Base-by-base conservation (phyloP, 2,797 vertebrate species). In the Sebastes diaconus region DNA sequence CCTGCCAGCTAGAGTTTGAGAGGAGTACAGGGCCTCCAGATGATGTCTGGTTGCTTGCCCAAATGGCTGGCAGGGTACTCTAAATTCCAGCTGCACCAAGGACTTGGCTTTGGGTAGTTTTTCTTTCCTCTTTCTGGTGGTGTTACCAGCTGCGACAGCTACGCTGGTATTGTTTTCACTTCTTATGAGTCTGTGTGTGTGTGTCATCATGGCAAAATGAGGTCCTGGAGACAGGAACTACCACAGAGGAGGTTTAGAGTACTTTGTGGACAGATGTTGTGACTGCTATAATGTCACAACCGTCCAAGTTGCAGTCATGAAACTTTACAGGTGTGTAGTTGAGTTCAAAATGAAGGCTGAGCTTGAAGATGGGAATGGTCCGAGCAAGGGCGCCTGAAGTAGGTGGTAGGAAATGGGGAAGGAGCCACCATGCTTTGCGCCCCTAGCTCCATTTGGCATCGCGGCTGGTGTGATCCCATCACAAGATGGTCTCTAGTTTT, bases 31-130 rank as follows among this genome's bases (percentile, higher is more conserved):
- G 1, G 3, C 25, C 42, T 79, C 32, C 39, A 81, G 59, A 79
- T 61, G 22, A 80, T 71, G 46, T 22, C 30, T 77, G 70, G 52
- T 75, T 79, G 6, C 34, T 24, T 68, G 73, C 46, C 74, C 73
- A 76, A 64, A 60, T 72, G 39, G 30, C 76, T 78, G 84, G 65
- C 65, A 54, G 52, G 46, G 30, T 22, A 14, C 46, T 54, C 25
- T 59, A 13, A 30, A 75, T 68, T 75, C 29, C 73, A 77, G 66
- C 82, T 75, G 32, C 57, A 77, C 42, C 32, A 61, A 54, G 64
- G 32, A 68, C 55, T 71, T 84, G 57, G 70, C 67, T 29, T 50
- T 3, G 3, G 2, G 39, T 24, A 6, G 20, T 32, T 60, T 59
- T 71, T 68, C 6, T 39, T 42, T n/a, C 25, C 18, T 73, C 24